Evolutionary conservation across 2,888 invertebrate species (phyloP).

Genomic region (Parapristionchus giblindavisi): DNA sequence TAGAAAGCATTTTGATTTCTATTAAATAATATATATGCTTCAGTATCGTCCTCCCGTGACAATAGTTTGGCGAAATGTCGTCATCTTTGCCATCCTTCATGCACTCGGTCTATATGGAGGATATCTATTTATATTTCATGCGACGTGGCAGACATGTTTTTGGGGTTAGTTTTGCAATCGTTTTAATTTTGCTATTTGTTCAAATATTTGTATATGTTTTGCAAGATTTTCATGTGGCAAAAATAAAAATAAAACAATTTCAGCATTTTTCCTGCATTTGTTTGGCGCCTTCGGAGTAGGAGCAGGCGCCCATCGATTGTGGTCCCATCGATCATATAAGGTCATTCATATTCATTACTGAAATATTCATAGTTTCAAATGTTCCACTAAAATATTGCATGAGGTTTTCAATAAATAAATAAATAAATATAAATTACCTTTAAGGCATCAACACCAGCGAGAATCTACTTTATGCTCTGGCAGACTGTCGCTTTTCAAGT

Average conservation of each 20-base stretch:
- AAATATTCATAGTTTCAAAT: too few species aligned
- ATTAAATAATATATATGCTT: background rate
- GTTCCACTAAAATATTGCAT: too few species aligned
- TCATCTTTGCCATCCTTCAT: slow-evolving; percentile 63
- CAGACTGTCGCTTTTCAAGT: slow-evolving; percentile 91
- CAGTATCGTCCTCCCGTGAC: slow-evolving; percentile 36
- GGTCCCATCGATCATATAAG: slow-evolving; percentile 92
- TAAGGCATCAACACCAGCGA: slow-evolving; percentile 84
- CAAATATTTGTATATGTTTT: too few species aligned
- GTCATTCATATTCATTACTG: too few species aligned
- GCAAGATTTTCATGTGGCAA: too few species aligned
- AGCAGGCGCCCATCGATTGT: slow-evolving; percentile 91
- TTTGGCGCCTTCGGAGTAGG: slow-evolving; percentile 86
- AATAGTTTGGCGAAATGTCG: slow-evolving; percentile 68
- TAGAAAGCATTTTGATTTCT: too few species aligned
- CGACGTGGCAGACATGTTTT: slow-evolving; percentile 63
- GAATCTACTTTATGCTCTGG: slow-evolving; percentile 81
- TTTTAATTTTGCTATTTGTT: background rate
- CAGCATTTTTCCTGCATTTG: slow-evolving; percentile 68
- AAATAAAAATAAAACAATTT: slow-evolving; percentile 42
- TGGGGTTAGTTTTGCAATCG: slow-evolving; percentile 58
- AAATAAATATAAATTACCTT: background rate
- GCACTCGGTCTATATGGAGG: slow-evolving; percentile 61
- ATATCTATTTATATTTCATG: slow-evolving; percentile 58
- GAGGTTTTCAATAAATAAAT: too few species aligned